Conservation (phyloP, 1,140 invertebrate species). For the Trichogramma pretiosum region DNA sequence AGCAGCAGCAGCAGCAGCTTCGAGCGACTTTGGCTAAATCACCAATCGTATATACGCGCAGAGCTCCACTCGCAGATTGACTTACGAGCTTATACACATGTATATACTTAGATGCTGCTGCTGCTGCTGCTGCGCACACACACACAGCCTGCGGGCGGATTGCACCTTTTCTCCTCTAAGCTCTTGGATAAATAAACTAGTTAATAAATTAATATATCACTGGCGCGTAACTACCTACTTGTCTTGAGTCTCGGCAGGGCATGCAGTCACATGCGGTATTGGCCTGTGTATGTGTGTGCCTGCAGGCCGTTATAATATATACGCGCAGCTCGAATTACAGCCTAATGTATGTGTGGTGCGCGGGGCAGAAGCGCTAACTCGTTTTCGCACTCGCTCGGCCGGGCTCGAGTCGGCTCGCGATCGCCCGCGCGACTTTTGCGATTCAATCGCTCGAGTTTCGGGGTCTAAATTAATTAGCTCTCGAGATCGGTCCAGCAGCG, state of each 20-base stretch:
- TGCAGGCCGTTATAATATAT: no score
- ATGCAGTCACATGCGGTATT: no score
- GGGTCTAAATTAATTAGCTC: no score
- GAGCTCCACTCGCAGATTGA: no score
- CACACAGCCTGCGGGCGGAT: constrained; percentile 13
- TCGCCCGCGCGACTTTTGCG: no score
- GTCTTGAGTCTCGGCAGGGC: no score
- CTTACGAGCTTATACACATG: no score
- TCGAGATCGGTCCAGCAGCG: no score
- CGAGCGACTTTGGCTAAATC: not conserved
- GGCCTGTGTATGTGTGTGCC: no score
- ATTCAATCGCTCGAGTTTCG: no score
- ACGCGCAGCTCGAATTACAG: constrained; percentile 23
- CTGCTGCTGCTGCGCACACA: not conserved
- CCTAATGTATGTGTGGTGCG: constrained; percentile 25
- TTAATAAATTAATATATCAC: constrained; percentile 42
- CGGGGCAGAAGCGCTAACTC: constrained; percentile 31
- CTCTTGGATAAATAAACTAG: constrained; percentile 34
- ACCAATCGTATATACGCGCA: not conserved
- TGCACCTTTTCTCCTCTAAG: constrained; percentile 25
- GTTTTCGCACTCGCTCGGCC: not conserved
- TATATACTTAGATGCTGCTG: no score
- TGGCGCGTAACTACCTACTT: no score
- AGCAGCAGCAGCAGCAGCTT: not conserved
- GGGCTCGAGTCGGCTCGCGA: not conserved